phyloP scores from a whole-genome alignment of 2,113 vertebrate species.

The Pluvianellus socialis region DNA sequence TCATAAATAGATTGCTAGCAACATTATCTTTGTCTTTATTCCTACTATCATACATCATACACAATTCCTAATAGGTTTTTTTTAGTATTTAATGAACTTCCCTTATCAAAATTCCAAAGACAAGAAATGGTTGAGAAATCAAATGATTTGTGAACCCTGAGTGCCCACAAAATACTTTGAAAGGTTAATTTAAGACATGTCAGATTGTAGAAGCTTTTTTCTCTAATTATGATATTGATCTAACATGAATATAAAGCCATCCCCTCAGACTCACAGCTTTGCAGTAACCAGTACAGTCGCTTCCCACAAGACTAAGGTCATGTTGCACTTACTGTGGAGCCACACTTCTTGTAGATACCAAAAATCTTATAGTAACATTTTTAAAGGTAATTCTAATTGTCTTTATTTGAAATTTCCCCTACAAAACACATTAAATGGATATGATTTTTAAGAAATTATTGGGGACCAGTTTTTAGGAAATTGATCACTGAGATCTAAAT shows the following conservation, averaged over 20 bases:
- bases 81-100: neutral
- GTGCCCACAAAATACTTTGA: neutral
- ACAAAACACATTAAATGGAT: neutral
- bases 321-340: neutral
- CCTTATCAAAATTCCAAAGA: conserved; percentile 20
- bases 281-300: neutral
- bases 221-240: neutral
- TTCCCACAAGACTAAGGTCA: neutral
- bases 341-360: neutral
- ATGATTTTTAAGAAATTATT: neutral
- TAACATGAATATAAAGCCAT: neutral
- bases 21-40: neutral
- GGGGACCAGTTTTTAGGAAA: neutral
- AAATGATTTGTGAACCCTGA: neutral
- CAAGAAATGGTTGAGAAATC: neutral
- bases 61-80: neutral
- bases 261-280: neutral
- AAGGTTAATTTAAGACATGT: conserved; percentile 9
- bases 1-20: neutral
- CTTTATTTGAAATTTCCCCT: neutral
- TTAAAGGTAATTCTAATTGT: neutral
- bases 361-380: neutral
- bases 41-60: neutral
- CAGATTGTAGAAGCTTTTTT: neutral
- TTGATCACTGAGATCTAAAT: neutral